A percentile compares a stretch with the other conserved stretches of the same genome.
These are phyloP conservation scores for Psittacula derbiana DNA, from an alignment of 2,797 vertebrate species.

Conservation along the genomic window DNA sequence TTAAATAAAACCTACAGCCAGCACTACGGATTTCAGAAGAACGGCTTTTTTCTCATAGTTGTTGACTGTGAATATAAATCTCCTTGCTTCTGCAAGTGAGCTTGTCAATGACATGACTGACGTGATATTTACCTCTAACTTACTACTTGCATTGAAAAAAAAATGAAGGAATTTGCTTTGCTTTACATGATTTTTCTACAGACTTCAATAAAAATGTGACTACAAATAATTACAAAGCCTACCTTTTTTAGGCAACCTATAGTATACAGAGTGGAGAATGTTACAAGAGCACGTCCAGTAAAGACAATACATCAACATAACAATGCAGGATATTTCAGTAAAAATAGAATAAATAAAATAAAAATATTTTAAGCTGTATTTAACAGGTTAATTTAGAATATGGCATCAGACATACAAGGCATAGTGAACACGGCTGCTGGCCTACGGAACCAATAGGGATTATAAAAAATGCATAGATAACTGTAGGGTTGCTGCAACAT, in stretches of 20 bases:
- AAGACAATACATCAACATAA: constrained; percentile 82
- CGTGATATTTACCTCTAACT: constrained; percentile 45
- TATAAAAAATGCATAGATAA: constrained; percentile 93
- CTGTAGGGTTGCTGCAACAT: constrained; percentile 74
- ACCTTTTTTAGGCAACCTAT: constrained; percentile 56
- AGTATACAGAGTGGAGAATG: constrained; percentile 73
- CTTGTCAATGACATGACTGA: constrained; percentile 3
- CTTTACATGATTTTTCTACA: constrained; percentile 70
- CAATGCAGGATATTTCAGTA: constrained; percentile 88
- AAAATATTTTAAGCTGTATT: constrained; percentile 89
- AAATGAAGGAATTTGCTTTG: constrained; percentile 58
- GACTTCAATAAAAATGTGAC: constrained; percentile 75
- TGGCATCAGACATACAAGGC: constrained; percentile 81
- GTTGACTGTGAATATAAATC: not conserved
- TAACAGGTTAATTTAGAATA: constrained; percentile 78
- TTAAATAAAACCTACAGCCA: constrained; percentile 50
- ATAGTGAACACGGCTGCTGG: constrained; percentile 74
- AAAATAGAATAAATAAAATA: constrained; percentile 99
- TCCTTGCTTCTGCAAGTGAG: constrained; percentile 27
- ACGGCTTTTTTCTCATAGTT: constrained; percentile 20
- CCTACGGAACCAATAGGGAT: constrained; percentile 74
- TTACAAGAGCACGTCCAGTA: constrained; percentile 71
- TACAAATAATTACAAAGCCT: constrained; percentile 78
- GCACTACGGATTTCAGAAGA: constrained; percentile 35
- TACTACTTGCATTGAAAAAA: constrained; percentile 63